Evolutionary conservation across 1,140 invertebrate species (phyloP).

Genomic region (Brevipalpus yothersi): DNA sequence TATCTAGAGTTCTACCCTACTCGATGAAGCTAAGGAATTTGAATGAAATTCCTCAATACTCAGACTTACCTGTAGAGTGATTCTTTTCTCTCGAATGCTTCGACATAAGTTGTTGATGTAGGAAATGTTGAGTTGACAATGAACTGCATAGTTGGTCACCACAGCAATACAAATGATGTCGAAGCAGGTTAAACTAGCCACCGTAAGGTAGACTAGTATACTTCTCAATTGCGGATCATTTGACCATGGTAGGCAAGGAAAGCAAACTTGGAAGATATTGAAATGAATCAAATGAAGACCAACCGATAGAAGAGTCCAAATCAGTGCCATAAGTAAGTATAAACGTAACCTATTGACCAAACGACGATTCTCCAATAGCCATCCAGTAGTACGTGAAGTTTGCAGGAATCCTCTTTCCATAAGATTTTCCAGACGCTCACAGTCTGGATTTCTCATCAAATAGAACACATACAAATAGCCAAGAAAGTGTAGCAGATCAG

Average conservation of each 20-base stretch:
- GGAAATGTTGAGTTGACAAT: conserved; percentile 11
- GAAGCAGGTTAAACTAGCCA: conserved; percentile 1
- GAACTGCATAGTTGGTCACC: conserved; percentile 8
- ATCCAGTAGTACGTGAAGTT: background rate
- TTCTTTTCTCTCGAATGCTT: conserved; percentile 7
- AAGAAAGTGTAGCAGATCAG: conserved; percentile 8
- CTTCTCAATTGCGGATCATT: background rate
- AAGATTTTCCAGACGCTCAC: conserved; percentile 10
- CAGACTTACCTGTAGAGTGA: conserved; percentile 6
- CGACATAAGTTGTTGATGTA: conserved; percentile 8
- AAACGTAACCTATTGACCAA: conserved; percentile 1
- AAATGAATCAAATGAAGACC: conserved; percentile 5
- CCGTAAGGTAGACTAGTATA: background rate
- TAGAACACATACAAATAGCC: conserved; percentile 7
- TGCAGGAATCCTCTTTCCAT: conserved; percentile 9
- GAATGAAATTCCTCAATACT: background rate
- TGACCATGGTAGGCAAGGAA: background rate
- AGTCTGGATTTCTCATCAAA: conserved; percentile 8
- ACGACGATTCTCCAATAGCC: conserved; percentile 1
- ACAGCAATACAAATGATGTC: conserved; percentile 11
- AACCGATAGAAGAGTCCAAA: conserved; percentile 4
- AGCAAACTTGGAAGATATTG: background rate
- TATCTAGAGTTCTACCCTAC: no score
- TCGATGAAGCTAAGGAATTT: no score
- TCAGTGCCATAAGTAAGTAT: conserved; percentile 3